Percentiles rank a stretch among this genome's conserved stretches.
These are phyloP conservation scores for Hirtodrosophila histrioides DNA, from an alignment of 2,888 invertebrate genomes.

Conservation along the genomic window DNA sequence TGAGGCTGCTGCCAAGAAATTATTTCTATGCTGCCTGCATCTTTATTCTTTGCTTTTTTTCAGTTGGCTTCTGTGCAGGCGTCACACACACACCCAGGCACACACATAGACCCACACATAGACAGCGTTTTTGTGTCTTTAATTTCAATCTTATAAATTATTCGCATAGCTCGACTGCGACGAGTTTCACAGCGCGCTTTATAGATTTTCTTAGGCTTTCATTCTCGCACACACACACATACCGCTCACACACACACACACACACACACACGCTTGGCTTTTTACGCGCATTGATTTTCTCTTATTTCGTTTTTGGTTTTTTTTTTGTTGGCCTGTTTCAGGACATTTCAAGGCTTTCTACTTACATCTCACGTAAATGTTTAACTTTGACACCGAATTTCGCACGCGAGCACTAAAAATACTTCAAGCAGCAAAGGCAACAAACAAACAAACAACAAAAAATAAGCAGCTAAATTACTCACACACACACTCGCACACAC, in stretches of 20 bases:
- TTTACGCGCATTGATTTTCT: slow-evolving; percentile 72
- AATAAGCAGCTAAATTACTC: slow-evolving; percentile 1
- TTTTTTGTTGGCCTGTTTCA: slow-evolving; percentile 39
- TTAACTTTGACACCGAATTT: slow-evolving; percentile 59
- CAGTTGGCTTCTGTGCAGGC: slow-evolving; percentile 6
- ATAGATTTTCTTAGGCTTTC: slow-evolving; percentile 62
- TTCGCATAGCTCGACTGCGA: slow-evolving; percentile 59
- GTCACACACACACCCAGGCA: slow-evolving; percentile 11
- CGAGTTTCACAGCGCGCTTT: slow-evolving; percentile 61
- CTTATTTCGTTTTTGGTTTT: slow-evolving; percentile 38
- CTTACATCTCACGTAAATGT: slow-evolving; percentile 60
- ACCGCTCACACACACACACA: slow-evolving; percentile 12
- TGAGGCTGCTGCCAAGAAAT: slow-evolving; percentile 55
- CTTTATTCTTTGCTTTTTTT: slow-evolving; percentile 21
- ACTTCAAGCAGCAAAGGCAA: slow-evolving; percentile 39
- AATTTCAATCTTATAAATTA: slow-evolving; percentile 67
- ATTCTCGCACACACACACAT: slow-evolving; percentile 6
- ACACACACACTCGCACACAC: slow-evolving; percentile 12
- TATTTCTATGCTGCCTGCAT: slow-evolving; percentile 30
- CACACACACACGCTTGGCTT: slow-evolving; percentile 19
- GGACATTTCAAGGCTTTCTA: slow-evolving; percentile 66
- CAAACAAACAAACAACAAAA: slow-evolving; percentile 18
- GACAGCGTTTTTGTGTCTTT: slow-evolving; percentile 46
- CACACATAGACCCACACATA: slow-evolving; percentile 1
- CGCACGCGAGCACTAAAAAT: slow-evolving; percentile 71